phyloP scores from a whole-genome alignment of 1,140 invertebrate species.

The Andrena cerasifolii region DNA sequence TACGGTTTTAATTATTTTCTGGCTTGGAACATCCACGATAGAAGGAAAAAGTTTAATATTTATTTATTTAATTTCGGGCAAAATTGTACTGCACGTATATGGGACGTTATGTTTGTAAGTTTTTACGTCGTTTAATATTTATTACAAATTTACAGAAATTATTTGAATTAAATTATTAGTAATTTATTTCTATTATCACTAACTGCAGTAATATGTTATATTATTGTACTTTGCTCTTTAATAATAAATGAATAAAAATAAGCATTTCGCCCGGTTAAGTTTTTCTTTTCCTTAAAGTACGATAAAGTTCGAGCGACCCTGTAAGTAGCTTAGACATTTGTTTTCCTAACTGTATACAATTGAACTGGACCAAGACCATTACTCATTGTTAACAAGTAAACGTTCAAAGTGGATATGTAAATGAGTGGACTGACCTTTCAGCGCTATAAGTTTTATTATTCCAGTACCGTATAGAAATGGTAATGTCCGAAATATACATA shows the following conservation, averaged over 20 bases:
- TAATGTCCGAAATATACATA: slow-evolving; percentile 66
- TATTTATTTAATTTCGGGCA: slow-evolving; percentile 38
- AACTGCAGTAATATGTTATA: slow-evolving; percentile 67
- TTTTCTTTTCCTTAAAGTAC: slow-evolving; percentile 13
- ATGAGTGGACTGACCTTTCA: slow-evolving; percentile 44
- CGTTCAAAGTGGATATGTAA: slow-evolving; percentile 25
- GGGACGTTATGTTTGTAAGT: slow-evolving; percentile 67
- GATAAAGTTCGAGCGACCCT: neutral
- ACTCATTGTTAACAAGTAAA: no score
- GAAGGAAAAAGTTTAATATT: slow-evolving; percentile 30
- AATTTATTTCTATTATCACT: slow-evolving; percentile 71
- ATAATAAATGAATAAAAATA: slow-evolving; percentile 61
- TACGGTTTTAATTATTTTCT: slow-evolving; percentile 21
- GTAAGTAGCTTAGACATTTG: no score
- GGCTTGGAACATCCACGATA: slow-evolving; percentile 25
- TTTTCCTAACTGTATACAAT: no score
- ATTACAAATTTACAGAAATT: slow-evolving; percentile 65
- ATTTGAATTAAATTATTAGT: slow-evolving; percentile 62
- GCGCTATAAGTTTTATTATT: slow-evolving; percentile 70
- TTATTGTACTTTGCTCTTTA: slow-evolving; percentile 65
- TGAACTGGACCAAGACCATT: no score
- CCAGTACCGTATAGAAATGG: slow-evolving; percentile 69
- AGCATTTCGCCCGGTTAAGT: slow-evolving; percentile 20
- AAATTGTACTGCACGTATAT: slow-evolving; percentile 52
- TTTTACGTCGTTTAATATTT: slow-evolving; percentile 73